These are phyloP conservation scores for Macropodus opercularis DNA, from an alignment of 2,797 vertebrate genomes.

Conservation along the genomic window DNA sequence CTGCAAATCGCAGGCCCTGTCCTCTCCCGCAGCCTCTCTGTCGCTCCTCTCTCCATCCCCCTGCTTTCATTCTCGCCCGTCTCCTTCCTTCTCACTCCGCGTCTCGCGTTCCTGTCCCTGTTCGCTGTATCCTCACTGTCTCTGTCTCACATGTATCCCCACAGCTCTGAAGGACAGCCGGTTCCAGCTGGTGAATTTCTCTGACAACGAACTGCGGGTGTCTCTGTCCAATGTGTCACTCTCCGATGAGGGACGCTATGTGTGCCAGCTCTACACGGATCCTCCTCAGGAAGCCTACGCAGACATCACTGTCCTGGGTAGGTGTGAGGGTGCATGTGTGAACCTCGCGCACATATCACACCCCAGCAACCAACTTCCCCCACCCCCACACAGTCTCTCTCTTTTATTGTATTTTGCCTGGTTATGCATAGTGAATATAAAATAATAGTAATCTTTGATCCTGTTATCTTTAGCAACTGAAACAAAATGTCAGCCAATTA, in stretches of 20 bases:
- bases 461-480: constrained; percentile 74
- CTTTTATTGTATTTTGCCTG: constrained; percentile 37
- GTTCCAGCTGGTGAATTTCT: constrained; percentile 99
- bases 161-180: constrained; percentile 95
- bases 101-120: constrained; percentile 64
- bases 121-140: constrained; percentile 58
- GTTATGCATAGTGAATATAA: constrained; percentile 48
- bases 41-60: constrained; percentile 32
- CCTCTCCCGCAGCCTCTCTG: constrained; percentile 29
- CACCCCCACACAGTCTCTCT: neutral
- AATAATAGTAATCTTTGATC: constrained; percentile 74
- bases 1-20: constrained; percentile 12
- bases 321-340: constrained; percentile 65
- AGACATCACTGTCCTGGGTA: constrained; percentile 95
- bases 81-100: constrained; percentile 36
- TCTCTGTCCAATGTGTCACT: constrained; percentile 97
- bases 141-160: constrained; percentile 66
- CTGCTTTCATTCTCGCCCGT: constrained; percentile 26
- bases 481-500: constrained; percentile 82
- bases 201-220: constrained; percentile 96
- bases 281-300: constrained; percentile 97
- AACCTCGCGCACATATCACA: constrained; percentile 30
- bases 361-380: too few relatives aligned
- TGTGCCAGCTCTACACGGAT: constrained; percentile 98
- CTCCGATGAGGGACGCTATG: constrained; percentile 96